These are phyloP conservation scores for Branchinecta lindahli DNA, from an alignment of 1,140 invertebrate genomes.

Conservation along the genomic window DNA sequence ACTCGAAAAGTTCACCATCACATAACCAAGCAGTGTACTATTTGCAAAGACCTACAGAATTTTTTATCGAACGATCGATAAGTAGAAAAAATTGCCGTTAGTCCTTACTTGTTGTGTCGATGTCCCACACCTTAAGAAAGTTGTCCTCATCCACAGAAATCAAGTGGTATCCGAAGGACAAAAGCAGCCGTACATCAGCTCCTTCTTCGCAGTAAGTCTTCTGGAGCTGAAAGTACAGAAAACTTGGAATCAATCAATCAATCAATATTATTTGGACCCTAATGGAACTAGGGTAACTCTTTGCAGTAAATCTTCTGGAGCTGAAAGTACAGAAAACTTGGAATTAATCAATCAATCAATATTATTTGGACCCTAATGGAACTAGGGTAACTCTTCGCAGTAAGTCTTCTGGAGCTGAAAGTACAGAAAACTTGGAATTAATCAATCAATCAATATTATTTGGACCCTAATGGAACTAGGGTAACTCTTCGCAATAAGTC, in stretches of 20 bases:
- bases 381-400: no score
- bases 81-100: constrained; percentile 2
- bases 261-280: constrained; percentile 8
- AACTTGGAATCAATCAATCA: background rate
- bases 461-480: no score
- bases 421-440: background rate
- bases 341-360: background rate
- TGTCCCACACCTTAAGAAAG: constrained; percentile 67
- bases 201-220: constrained; percentile 65
- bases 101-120: constrained; percentile 44
- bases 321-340: constrained; percentile 25
- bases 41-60: no score
- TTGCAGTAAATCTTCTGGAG: constrained; percentile 64
- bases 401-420: constrained; percentile 53
- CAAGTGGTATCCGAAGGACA: constrained; percentile 72
- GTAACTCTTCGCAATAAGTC: constrained; percentile 65
- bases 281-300: no score
- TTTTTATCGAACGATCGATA: background rate
- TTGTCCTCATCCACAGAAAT: constrained; percentile 68
- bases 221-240: constrained; percentile 38
- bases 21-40: no score
- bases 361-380: constrained; percentile 12
- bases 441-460: constrained; percentile 11
- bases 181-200: constrained; percentile 50
- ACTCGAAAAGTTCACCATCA: no score